Evolutionary conservation across 1,140 invertebrate species (phyloP), one percentile per base, ranked within the genome.

Genomic region (Geopemphigus sp.): DNA sequence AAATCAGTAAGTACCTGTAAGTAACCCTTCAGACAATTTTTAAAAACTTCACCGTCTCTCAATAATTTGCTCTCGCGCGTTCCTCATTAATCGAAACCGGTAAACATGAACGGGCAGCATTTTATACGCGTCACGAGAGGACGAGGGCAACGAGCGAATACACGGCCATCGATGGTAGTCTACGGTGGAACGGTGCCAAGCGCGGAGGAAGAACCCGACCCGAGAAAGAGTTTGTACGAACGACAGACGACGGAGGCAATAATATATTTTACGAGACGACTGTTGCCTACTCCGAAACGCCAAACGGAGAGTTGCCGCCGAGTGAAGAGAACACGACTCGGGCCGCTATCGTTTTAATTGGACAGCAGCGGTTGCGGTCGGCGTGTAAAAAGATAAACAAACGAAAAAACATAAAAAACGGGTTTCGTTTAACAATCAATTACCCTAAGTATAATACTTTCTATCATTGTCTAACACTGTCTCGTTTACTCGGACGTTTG

Each of bases 21-120:
- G n/a, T n/a, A n/a, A n/a, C n/a, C n/a, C n/a, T n/a, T n/a, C n/a
- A n/a, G n/a, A n/a, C n/a, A n/a, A n/a, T n/a, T 8, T 39, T 4
- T 39, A 39, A 39, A 8, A 39, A 39, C 32, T 39, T 8, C 32
- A 39, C 19, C 8, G 54, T 56, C 19, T n/a, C 5, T 8, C 19
- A 19, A 39, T 39, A 39, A 39, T 39, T 39, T 39, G 32, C 53
- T 56, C 19, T 22, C 8, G 3, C 54, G 6, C 32, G 19, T 56
- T 5, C n/a, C 19, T 56, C 64, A 45, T 66, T 66, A 66, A 66
- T 66, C 64, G 64, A 66, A 66, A 66, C 45, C 12, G n/a, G 24
- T 54, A 54, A 1, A 17, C 5, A 19, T 54, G 22, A 45, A 68
- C 22, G 66, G 39, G 17, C 24, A n/a, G 6, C 8, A 17, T 68